Evolutionary conservation across 2,888 invertebrate species (phyloP).

Genomic region (Chydorus sphaericus): DNA sequence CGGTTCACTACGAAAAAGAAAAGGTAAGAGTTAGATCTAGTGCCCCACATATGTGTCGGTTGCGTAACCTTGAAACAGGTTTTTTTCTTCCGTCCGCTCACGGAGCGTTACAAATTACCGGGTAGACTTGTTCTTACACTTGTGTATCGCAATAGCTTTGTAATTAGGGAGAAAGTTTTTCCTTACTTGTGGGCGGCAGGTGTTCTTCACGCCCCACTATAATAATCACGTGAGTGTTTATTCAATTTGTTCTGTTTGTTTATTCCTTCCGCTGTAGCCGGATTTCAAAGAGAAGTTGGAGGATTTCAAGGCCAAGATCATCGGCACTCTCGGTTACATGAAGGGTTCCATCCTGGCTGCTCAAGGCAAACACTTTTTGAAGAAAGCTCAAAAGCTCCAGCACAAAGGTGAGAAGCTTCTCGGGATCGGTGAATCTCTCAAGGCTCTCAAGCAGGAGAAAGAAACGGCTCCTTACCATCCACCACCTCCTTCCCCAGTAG

Average conservation of each 20-base stretch:
- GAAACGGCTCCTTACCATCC: not conserved
- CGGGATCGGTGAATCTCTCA: not conserved
- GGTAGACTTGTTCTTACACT: too few species aligned
- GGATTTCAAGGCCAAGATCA: slow-evolving; percentile 2
- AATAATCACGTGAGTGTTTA: not conserved
- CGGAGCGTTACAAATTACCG: too few species aligned
- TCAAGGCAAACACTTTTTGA: not conserved
- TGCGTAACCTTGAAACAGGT: not conserved
- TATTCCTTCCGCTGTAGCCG: not conserved
- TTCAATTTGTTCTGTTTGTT: not conserved
- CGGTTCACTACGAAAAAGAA: not conserved
- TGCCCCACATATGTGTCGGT: too few species aligned
- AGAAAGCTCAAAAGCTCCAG: not conserved
- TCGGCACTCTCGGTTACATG: not conserved
- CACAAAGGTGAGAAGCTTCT: not conserved
- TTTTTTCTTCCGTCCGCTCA: too few species aligned
- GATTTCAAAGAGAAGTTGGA: not conserved
- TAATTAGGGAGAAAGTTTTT: too few species aligned
- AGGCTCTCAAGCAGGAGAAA: not conserved
- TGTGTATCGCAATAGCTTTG: too few species aligned
- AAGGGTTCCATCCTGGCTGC: slow-evolving; percentile 2
- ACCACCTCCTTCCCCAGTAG: not conserved
- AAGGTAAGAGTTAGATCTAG: not conserved
- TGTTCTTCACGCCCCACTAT: too few species aligned
- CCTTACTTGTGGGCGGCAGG: too few species aligned